Conservation (phyloP, 1,140 invertebrate species). For the Bombus pyrosoma region DNA sequence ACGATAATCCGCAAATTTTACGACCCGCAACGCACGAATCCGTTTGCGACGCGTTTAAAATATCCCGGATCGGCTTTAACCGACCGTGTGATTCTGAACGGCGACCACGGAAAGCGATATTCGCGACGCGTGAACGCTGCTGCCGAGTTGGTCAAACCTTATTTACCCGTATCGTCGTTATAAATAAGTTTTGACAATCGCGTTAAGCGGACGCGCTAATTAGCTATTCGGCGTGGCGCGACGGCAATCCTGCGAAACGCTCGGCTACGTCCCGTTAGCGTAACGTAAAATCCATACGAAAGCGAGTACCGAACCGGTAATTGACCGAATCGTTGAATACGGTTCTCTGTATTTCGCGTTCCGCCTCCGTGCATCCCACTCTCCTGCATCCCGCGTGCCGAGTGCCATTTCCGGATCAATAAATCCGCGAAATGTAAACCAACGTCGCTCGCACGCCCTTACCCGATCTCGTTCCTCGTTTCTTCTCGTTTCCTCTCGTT, state of each 20-base stretch:
- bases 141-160: too few relatives aligned
- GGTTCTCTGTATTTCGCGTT: too few relatives aligned
- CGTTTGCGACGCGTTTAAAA: too few relatives aligned
- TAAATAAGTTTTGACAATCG: conserved; percentile 30
- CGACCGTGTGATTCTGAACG: too few relatives aligned
- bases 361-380: neutral
- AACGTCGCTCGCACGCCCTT: neutral
- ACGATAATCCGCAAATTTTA: too few relatives aligned
- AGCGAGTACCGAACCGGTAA: neutral
- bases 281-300: neutral
- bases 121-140: too few relatives aligned
- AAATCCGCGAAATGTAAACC: neutral
- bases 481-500: too few relatives aligned
- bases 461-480: too few relatives aligned
- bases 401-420: neutral
- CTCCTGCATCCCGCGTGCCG: neutral
- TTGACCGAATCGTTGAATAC: conserved; percentile 3
- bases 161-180: neutral
- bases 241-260: neutral
- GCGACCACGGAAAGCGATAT: too few relatives aligned
- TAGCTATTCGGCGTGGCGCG: neutral
- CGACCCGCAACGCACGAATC: too few relatives aligned
- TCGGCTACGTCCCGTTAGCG: neutral
- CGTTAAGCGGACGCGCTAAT: conserved; percentile 3
- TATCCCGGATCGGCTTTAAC: accelerated